Conservation (phyloP, 2,113 vertebrate genomes). For the Balaenoptera acutorostrata region DNA sequence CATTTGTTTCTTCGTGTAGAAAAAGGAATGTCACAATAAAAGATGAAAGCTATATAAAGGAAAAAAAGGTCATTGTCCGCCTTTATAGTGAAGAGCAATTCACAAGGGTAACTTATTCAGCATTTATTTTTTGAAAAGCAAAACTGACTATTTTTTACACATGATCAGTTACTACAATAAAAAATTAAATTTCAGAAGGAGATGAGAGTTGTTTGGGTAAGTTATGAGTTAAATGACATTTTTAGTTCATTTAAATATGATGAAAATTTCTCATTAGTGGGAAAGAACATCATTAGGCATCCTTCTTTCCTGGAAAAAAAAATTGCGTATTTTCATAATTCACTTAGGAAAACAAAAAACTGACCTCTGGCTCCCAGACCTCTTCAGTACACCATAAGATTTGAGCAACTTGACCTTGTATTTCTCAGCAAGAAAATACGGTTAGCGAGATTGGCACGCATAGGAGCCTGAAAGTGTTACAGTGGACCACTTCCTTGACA, state of each 20-base stretch:
- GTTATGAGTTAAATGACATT: background rate
- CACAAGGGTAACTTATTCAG: background rate
- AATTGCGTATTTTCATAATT: background rate
- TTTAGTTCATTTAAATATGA: background rate
- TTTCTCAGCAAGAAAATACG: background rate
- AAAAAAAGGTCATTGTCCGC: background rate
- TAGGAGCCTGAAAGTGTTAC: no score
- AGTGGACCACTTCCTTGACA: no score
- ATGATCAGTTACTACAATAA: background rate
- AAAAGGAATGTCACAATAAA: background rate
- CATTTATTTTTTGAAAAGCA: background rate
- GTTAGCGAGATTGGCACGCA: background rate
- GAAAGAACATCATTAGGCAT: background rate
- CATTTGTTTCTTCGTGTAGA: background rate
- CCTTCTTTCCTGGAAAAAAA: background rate
- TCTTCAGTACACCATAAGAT: background rate
- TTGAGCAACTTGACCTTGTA: background rate
- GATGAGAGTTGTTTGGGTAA: background rate
- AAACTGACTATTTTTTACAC: background rate
- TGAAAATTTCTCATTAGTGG: background rate
- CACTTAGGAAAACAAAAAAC: background rate
- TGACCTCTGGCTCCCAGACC: background rate
- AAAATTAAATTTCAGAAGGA: background rate
- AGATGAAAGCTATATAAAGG: background rate
- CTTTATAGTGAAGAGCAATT: background rate